phyloP scores from a whole-genome alignment of 1,140 invertebrate species.

The Phocides pigmalion region DNA sequence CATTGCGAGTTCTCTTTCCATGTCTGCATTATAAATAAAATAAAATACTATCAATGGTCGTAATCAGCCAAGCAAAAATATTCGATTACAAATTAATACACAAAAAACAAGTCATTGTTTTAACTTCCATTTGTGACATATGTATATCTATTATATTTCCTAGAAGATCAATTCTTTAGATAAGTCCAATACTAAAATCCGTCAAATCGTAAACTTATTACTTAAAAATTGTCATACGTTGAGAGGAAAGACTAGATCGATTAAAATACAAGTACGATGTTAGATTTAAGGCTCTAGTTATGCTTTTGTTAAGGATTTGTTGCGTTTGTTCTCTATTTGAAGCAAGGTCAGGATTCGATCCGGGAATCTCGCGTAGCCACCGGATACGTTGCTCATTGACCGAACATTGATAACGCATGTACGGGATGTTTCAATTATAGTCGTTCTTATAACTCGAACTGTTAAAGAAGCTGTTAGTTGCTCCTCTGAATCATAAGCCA shows the following conservation, averaged over 20 bases:
- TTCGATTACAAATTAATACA: too few relatives aligned
- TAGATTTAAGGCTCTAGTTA: not conserved
- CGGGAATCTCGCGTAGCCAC: slow-evolving; percentile 20
- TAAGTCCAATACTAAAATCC: too few relatives aligned
- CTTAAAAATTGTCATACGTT: not conserved
- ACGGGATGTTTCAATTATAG: slow-evolving; percentile 37
- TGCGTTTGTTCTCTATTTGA: slow-evolving; percentile 26
- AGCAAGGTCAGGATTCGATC: slow-evolving; percentile 23
- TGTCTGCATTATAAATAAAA: too few relatives aligned
- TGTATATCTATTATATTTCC: too few relatives aligned
- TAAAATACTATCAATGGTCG: too few relatives aligned
- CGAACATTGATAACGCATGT: slow-evolving; percentile 32
- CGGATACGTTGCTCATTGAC: slow-evolving; percentile 31
- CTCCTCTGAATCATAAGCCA: not conserved
- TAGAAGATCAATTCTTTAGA: too few relatives aligned
- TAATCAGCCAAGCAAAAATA: too few relatives aligned
- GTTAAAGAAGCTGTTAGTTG: slow-evolving; percentile 11
- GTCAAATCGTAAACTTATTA: too few relatives aligned
- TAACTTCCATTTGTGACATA: too few relatives aligned
- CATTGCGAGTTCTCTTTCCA: too few relatives aligned
- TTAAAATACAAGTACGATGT: not conserved
- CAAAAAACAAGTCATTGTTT: too few relatives aligned
- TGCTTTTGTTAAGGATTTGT: not conserved
- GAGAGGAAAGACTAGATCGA: not conserved
- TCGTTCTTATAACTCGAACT: slow-evolving; percentile 23